Evolutionary conservation across 2,797 vertebrate genomes (phyloP), one percentile per base, ranked within the genome.

Genomic region (Threskiornis aethiopicus): DNA sequence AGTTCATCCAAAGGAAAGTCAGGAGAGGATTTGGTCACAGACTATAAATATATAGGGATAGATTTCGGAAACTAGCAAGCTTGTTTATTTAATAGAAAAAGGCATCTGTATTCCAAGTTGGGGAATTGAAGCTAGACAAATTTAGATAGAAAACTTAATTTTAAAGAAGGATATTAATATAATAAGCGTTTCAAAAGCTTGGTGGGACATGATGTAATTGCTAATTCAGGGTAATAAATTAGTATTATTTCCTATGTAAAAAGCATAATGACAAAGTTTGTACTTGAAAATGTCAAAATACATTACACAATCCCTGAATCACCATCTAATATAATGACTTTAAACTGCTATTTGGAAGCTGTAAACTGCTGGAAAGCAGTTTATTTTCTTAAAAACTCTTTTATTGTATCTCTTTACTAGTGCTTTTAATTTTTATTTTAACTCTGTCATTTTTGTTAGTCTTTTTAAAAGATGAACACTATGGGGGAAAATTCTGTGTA

Each of bases 231-330:
- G n/a, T 57, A 92, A 87, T 89, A 87, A 93, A 94, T 87, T 31
- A 66, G 18, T 76, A n/a, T 84, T 76, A n/a, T 84, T 93, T 87
- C 18, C 16, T 61, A 1, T 71, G 14, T 90, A 59, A 84, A 81
- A 87, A 55, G 7, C 51, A 71, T 33, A 75, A 71, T 57, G 33
- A 57, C 11, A 70, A 69, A 61, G 24, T 44, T 89, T 66, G 46
- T 76, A 49, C 31, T 94, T 90, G 54, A 84, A 41, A 84, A 71
- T 71, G 42, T 88, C 51, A 87, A 75, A 96, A 84, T 72, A 44
- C 18, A 64, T 86, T 57, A 52, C 28, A 44, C 13, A 64, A 28
- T 91, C 26, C 58, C 28, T 75, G 11, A 78, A 76, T 75, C 61
- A 49, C 13, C 49, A 39, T 67, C 11, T 69, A 29, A 35, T 61